Conservation (phyloP, 2,797 vertebrate genomes). For the Clamator glandarius region DNA sequence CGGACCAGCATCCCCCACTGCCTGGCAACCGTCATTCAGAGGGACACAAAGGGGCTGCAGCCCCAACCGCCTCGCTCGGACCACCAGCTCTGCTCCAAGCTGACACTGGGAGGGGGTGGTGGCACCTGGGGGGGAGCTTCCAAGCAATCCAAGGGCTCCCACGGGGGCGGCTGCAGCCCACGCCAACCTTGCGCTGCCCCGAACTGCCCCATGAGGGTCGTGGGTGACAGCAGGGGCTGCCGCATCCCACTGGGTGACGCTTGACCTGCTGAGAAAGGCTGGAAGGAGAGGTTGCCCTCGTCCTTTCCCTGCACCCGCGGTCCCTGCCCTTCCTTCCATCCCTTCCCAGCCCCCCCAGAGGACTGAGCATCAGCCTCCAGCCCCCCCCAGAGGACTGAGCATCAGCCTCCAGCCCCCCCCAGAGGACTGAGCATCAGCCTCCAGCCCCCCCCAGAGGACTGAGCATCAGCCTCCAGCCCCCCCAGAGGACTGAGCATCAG, state of each 20-base stretch:
- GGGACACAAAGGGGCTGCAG: slow-evolving; percentile 59
- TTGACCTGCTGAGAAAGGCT: background rate
- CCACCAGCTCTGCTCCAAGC: background rate
- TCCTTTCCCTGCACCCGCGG: background rate
- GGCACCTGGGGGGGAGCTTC: background rate
- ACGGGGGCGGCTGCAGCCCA: background rate
- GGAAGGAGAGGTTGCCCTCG: background rate
- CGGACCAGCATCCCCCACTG: slow-evolving; percentile 55
- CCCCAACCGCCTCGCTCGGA: background rate
- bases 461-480: slow-evolving; percentile 45
- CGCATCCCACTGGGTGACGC: background rate
- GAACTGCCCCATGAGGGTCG: rapidly evolving
- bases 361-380: background rate
- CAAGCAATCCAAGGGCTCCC: background rate
- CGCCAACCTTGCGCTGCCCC: rapidly evolving
- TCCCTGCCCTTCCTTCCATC: background rate
- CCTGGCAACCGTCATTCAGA: slow-evolving; percentile 73
- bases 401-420: too few relatives aligned
- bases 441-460: too few relatives aligned
- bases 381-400: too few relatives aligned
- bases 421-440: too few relatives aligned
- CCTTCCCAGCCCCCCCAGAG: background rate
- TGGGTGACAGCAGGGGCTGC: background rate
- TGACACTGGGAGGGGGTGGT: rapidly evolving
- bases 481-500: slow-evolving; percentile 27